phyloP scores from a whole-genome alignment of 1,140 invertebrate species.

The Aphelenchoides besseyi region DNA sequence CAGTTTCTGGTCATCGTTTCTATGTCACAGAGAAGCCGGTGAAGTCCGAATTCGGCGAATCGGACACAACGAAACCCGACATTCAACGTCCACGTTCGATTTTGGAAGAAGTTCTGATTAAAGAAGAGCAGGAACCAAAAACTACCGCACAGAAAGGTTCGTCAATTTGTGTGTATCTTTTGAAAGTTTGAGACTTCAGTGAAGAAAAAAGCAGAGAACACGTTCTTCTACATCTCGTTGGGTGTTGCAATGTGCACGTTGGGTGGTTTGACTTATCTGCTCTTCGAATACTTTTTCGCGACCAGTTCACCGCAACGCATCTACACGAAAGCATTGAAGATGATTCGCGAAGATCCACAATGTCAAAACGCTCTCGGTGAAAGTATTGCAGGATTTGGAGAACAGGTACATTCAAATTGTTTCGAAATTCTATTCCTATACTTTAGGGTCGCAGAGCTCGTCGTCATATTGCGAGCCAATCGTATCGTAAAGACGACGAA shows the following conservation, averaged over 20 bases:
- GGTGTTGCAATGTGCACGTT: constrained; percentile 33
- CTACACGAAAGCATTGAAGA: constrained; percentile 51
- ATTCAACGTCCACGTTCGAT: constrained; percentile 19
- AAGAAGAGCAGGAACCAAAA: constrained; percentile 51
- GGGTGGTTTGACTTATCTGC: constrained; percentile 47
- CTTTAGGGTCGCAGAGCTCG: constrained; percentile 44
- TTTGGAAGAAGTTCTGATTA: constrained; percentile 45
- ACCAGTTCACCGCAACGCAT: constrained; percentile 51
- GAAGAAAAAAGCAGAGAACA: constrained; percentile 53
- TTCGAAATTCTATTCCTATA: background rate
- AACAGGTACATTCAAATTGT: constrained; percentile 8
- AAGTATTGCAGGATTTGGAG: constrained; percentile 49
- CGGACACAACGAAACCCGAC: constrained; percentile 7
- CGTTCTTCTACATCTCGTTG: constrained; percentile 48
- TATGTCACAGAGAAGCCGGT: too few species aligned
- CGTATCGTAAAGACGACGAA: constrained; percentile 56
- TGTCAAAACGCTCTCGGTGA: constrained; percentile 54
- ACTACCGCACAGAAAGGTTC: constrained; percentile 57
- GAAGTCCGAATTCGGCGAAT: too few species aligned
- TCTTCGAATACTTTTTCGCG: constrained; percentile 53
- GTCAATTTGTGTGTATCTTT: background rate
- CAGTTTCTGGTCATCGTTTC: too few species aligned
- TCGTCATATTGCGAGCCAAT: constrained; percentile 51
- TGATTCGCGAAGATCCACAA: constrained; percentile 45
- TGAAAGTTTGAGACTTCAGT: constrained; percentile 30